Evolutionary conservation across 2,888 invertebrate species (phyloP).

Genomic region (Drosophila nr. fundita): DNA sequence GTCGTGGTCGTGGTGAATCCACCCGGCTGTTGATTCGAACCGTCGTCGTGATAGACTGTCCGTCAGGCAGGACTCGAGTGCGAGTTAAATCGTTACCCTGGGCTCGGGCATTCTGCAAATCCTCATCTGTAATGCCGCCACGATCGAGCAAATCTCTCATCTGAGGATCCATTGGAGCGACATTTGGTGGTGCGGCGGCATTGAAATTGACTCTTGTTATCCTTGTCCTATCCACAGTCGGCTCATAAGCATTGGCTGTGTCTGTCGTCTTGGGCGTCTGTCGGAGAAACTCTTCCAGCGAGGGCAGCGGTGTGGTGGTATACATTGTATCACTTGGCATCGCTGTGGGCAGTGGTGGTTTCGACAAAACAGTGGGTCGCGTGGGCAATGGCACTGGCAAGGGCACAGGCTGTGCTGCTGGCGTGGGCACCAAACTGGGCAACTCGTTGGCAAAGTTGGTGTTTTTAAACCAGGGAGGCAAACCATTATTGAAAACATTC

Average conservation of each 20-base stretch:
- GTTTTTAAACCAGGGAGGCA: conserved; percentile 12
- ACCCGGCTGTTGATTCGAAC: conserved; percentile 42
- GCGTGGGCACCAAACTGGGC: conserved; percentile 11
- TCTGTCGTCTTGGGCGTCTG: conserved; percentile 1
- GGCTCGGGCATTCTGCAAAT: conserved; percentile 46
- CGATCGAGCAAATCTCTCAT: conserved; percentile 47
- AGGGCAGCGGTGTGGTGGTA: conserved; percentile 18
- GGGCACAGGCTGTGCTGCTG: conserved; percentile 5
- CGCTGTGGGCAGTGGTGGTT: conserved; percentile 40
- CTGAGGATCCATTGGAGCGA: conserved; percentile 44
- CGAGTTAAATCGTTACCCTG: conserved; percentile 48
- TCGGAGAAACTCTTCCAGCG: neutral
- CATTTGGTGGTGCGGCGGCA: conserved; percentile 22
- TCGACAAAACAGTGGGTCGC: neutral
- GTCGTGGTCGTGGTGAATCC: neutral
- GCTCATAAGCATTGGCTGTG: conserved; percentile 46
- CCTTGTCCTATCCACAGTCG: conserved; percentile 40
- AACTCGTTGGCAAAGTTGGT: neutral
- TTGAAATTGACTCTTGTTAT: conserved; percentile 32
- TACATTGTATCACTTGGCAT: neutral
- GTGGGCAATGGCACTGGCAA: conserved; percentile 2
- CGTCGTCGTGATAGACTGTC: conserved; percentile 54
- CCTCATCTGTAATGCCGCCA: conserved; percentile 67
- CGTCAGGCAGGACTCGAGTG: conserved; percentile 61
- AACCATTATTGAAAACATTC: neutral